phyloP scores from a whole-genome alignment of 2,113 vertebrate genomes.

The Bubo bubo region DNA sequence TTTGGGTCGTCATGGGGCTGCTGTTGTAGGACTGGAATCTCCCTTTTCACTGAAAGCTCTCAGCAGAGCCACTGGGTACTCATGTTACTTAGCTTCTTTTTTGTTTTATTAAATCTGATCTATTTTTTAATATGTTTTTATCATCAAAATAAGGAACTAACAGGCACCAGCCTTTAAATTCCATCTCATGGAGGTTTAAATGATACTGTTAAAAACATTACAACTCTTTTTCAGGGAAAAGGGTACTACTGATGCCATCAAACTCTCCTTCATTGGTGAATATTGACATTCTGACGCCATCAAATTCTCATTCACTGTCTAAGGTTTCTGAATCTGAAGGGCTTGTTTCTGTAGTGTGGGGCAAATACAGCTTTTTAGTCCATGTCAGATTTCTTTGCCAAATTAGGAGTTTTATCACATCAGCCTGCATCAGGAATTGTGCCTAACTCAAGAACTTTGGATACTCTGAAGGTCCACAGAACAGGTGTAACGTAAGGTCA shows the following conservation, averaged over 20 bases:
- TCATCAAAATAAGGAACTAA: not conserved
- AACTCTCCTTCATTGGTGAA: not conserved
- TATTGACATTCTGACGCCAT: not conserved
- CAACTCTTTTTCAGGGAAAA: not conserved
- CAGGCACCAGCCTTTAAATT: not conserved
- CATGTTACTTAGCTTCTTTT: not conserved
- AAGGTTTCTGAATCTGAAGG: not conserved
- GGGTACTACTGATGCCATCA: not conserved
- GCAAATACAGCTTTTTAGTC: not conserved
- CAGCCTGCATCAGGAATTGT: not conserved
- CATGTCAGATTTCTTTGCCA: not conserved
- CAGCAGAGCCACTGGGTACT: not conserved
- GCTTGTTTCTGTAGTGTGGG: not conserved
- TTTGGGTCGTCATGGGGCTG: not conserved
- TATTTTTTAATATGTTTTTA: not conserved
- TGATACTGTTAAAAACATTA: not conserved
- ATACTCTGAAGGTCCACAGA: not conserved
- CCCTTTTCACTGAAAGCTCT: not conserved
- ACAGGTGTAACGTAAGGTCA: not conserved
- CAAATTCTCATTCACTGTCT: not conserved
- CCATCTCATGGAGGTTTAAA: not conserved
- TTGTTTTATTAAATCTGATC: not conserved
- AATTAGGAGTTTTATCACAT: not conserved
- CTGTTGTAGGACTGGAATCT: not conserved
- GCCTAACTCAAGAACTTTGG: not conserved